Percentiles rank a stretch among this genome's conserved stretches.
Conservation (phyloP, 2,113 vertebrate genomes). For the Megaleporinus macrocephalus region DNA sequence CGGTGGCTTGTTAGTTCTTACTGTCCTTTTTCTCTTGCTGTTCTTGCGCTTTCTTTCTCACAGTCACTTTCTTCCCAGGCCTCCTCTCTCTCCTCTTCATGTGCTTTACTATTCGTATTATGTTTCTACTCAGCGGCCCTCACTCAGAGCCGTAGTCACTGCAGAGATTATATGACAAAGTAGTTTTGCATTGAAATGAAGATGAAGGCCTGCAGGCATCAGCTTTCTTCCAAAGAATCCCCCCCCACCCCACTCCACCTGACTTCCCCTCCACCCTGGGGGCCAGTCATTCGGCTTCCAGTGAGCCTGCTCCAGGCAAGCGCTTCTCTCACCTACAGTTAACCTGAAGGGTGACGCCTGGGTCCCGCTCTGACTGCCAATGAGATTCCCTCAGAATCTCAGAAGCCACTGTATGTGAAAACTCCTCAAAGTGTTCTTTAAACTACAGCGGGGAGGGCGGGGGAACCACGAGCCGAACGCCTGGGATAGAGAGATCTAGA, state of each 20-base stretch:
- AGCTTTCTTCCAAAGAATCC: constrained; percentile 36
- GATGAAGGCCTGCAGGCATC: constrained; percentile 54
- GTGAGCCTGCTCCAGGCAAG: constrained; percentile 48
- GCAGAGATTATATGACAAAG: constrained; percentile 55
- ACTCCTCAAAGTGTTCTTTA: constrained; percentile 60
- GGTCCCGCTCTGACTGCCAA: constrained; percentile 43
- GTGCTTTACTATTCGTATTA: constrained; percentile 23
- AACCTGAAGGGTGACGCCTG: constrained; percentile 48
- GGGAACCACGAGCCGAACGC: constrained; percentile 1
- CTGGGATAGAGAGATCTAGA: constrained; percentile 36
- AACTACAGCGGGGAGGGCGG: constrained; percentile 26
- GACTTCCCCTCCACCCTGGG: constrained; percentile 32
- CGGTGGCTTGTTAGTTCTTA: constrained; percentile 31
- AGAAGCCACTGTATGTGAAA: constrained; percentile 29
- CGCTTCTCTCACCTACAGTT: constrained; percentile 50
- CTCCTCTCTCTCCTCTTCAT: constrained; percentile 19
- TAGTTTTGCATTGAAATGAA: constrained; percentile 58
- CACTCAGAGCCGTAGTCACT: constrained; percentile 41
- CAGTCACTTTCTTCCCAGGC: constrained; percentile 25
- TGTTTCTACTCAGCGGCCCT: constrained; percentile 40
- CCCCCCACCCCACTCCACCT: constrained; percentile 11
- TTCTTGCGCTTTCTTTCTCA: not conserved
- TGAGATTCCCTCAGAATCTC: constrained; percentile 27
- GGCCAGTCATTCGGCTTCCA: constrained; percentile 38
- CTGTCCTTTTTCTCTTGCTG: constrained; percentile 26